Base-by-base conservation (phyloP, 2,797 vertebrate species). In the Cygnus olor region DNA sequence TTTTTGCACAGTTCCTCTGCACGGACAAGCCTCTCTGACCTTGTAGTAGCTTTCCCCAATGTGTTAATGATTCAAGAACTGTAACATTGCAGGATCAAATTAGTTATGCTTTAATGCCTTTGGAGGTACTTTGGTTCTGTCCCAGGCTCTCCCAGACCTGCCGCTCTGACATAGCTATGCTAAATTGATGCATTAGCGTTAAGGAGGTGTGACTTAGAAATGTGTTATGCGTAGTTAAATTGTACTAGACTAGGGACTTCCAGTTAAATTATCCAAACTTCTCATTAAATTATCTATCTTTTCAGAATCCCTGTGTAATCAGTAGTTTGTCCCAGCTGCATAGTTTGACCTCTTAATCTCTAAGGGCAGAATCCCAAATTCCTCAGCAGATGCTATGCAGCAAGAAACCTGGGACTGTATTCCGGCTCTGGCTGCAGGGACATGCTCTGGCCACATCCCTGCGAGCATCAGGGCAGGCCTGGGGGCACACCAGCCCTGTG, bases 21-120 rank as follows among this genome's bases (percentile, higher is more conserved):
- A 64, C 9, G 42, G 14, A 18, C 0, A 0, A 19, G 30, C 44
- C 36, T 85, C 1, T 69, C 77, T 84, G 60, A 68, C 61, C 42
- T 85, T 69, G 42, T 14, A 80, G 38, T 79, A 61, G 45, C 36
- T 83, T 85, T 61, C 66, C 36, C 53, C 3, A 6, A 21, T 10
- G 44, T 28, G 53, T 93, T 96, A 97, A 95, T 97, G 70, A 96
- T 97, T 97, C 7, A 12, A 65, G 21, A 91, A 53, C 63, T 80
- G 74, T 91, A 92, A 61, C 63, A 34, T 44, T 72, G 79, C 73
- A 90, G 47, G 66, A 80, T 63, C 45, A 51, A 96, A 93, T 96
- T 80, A 94, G 89, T 85, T 92, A 82, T 3, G 56, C 76, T 97
- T 85, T 94, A 57, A 80, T 84, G 79, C 70, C 76, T 96, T 65